Percentiles rank a stretch among this genome's conserved stretches.
Conservation (phyloP, 2,797 vertebrate genomes). For the Cephalopachus bancanus region DNA sequence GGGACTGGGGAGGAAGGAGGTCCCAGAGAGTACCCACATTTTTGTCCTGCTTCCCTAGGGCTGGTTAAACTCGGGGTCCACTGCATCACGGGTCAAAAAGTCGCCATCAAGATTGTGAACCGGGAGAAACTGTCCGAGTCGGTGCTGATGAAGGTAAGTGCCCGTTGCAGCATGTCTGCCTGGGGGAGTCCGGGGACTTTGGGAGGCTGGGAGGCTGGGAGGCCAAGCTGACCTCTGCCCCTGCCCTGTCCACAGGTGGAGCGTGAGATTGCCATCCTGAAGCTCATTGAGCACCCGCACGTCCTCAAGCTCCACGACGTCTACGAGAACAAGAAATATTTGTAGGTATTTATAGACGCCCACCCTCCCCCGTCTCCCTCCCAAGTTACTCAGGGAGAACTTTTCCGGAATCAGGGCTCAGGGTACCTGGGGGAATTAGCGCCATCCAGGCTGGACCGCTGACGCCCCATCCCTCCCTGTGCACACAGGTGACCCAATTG, state of each 20-base stretch:
- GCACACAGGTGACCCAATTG: background rate
- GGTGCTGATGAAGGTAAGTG: slow-evolving; percentile 95
- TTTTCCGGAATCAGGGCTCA: background rate
- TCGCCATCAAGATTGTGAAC: slow-evolving; percentile 98
- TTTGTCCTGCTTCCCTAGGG: slow-evolving; percentile 85
- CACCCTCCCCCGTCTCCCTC: slow-evolving; percentile 11
- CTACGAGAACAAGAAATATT: slow-evolving; percentile 98
- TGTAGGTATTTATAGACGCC: slow-evolving; percentile 93
- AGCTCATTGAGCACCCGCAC: slow-evolving; percentile 97
- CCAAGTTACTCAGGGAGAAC: background rate
- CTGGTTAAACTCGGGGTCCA: slow-evolving; percentile 96
- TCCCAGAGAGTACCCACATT: background rate
- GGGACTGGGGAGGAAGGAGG: background rate
- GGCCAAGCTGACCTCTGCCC: background rate
- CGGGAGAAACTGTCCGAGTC: slow-evolving; percentile 97
- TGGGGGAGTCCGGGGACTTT: too few relatives aligned
- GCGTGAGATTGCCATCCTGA: slow-evolving; percentile 97
- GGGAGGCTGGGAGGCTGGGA: background rate
- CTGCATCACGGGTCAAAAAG: slow-evolving; percentile 96
- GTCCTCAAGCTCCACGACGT: slow-evolving; percentile 97
- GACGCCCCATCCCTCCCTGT: background rate
- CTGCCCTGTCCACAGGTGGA: slow-evolving; percentile 91
- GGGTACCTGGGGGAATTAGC: background rate
- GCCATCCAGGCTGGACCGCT: background rate
- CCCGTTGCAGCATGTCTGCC: accelerated